phyloP scores from a whole-genome alignment of 1,140 invertebrate species.

The Ptiloglossa arizonensis region DNA sequence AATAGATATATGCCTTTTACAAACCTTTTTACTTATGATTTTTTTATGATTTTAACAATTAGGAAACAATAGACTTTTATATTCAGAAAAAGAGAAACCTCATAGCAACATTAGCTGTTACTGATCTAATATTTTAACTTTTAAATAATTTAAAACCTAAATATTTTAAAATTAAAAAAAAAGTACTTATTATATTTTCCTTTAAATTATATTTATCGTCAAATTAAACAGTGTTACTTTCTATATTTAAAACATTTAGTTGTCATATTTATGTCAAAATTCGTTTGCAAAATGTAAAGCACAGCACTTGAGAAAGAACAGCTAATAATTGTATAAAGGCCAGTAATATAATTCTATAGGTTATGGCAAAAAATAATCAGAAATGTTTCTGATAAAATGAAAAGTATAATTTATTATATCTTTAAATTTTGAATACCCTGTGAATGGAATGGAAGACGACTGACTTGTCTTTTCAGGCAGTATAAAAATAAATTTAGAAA shows the following conservation, averaged over 20 bases:
- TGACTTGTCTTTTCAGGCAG: background rate
- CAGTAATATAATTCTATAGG: background rate
- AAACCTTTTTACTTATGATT: background rate
- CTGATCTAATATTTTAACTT: background rate
- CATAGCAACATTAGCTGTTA: background rate
- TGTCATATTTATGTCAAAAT: background rate
- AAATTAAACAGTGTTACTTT: background rate
- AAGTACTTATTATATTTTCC: slow-evolving; percentile 19
- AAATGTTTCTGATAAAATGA: background rate
- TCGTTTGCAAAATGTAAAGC: background rate
- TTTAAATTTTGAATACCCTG: background rate
- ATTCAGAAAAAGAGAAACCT: background rate
- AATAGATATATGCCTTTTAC: slow-evolving; percentile 5
- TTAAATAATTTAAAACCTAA: background rate
- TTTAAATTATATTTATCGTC: background rate
- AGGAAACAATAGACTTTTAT: background rate
- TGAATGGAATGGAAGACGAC: background rate
- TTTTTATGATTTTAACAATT: slow-evolving; percentile 2
- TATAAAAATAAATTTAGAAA: slow-evolving; percentile 6
- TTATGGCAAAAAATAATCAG: background rate
- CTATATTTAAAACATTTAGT: background rate
- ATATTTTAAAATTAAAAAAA: background rate
- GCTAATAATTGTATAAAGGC: background rate
- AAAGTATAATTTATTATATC: slow-evolving; percentile 5
- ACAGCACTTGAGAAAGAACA: background rate